Conservation (phyloP, 2,113 vertebrate species). For the Puma concolor region DNA sequence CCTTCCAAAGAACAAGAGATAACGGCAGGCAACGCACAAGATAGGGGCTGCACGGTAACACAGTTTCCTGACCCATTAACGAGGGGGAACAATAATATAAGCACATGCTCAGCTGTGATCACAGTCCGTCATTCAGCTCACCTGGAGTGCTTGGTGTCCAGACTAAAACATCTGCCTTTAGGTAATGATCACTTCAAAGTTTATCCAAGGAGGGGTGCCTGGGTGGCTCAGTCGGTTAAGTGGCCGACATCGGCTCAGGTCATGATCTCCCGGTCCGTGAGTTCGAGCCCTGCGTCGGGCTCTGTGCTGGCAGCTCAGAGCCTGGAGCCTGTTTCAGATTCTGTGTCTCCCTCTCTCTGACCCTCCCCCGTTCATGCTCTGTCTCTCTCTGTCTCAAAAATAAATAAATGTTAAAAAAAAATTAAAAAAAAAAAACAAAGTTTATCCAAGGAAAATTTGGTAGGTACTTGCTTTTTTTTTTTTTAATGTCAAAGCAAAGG, state of each 20-base stretch:
- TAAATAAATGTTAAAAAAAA: too few relatives aligned
- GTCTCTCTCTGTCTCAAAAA: too few relatives aligned
- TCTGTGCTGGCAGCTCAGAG: too few relatives aligned
- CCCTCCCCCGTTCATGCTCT: too few relatives aligned
- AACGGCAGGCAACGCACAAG: background rate
- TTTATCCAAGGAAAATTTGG: background rate
- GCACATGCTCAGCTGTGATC: background rate
- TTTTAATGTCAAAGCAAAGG: background rate
- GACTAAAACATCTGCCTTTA: background rate
- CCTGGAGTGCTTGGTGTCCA: background rate
- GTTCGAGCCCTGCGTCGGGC: rapidly evolving
- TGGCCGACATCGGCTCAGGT: too few relatives aligned
- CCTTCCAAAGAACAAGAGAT: background rate
- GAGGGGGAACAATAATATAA: background rate
- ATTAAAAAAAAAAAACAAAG: background rate
- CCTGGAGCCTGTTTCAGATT: too few relatives aligned
- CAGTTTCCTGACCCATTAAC: background rate
- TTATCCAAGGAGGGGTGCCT: background rate
- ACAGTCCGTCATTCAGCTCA: background rate
- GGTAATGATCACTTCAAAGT: background rate
- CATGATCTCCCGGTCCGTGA: too few relatives aligned
- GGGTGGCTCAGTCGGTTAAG: too few relatives aligned
- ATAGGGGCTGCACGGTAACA: background rate
- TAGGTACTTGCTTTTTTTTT: background rate
- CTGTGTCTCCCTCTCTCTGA: too few relatives aligned